These are phyloP conservation scores for Coenonympha glycerion DNA, from an alignment of 2,888 invertebrate genomes.

Conservation along the genomic window DNA sequence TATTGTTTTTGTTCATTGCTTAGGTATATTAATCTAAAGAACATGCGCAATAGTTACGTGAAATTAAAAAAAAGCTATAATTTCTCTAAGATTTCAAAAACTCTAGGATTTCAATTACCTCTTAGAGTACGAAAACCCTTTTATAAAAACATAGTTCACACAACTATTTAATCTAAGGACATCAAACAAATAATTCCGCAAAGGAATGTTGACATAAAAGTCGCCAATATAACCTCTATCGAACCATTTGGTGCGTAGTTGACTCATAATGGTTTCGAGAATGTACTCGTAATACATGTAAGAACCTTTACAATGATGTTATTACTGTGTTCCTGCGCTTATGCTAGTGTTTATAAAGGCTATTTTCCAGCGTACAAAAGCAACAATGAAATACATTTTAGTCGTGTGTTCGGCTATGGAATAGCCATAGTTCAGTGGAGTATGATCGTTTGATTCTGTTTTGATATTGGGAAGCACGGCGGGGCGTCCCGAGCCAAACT, in stretches of 20 bases:
- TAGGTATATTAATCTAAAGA: no score
- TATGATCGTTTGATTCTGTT: constrained; percentile 18
- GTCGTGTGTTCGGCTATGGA: constrained; percentile 4
- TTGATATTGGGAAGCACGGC: constrained; percentile 14
- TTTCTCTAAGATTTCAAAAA: no score
- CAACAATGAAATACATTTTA: not conserved
- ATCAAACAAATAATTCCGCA: not conserved
- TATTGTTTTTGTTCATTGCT: no score
- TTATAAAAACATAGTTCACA: not conserved
- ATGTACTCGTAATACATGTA: not conserved
- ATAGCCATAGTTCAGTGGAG: constrained; percentile 6
- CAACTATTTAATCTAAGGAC: not conserved
- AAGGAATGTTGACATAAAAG: not conserved
- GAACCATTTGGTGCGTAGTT: constrained; percentile 4
- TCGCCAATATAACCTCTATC: not conserved
- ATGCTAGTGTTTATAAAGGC: not conserved
- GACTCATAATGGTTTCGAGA: constrained; percentile 8
- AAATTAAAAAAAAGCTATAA: no score
- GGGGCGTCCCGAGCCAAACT: constrained; percentile 14
- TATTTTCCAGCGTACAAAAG: not conserved
- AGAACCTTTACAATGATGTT: not conserved
- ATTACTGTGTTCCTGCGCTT: not conserved
- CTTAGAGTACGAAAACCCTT: not conserved
- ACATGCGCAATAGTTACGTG: no score
- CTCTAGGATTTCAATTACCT: no score